Percentiles rank a stretch among this genome's conserved stretches.
Evolutionary conservation across 2,888 invertebrate genomes (phyloP).

Genomic region (Atethmia centrago): DNA sequence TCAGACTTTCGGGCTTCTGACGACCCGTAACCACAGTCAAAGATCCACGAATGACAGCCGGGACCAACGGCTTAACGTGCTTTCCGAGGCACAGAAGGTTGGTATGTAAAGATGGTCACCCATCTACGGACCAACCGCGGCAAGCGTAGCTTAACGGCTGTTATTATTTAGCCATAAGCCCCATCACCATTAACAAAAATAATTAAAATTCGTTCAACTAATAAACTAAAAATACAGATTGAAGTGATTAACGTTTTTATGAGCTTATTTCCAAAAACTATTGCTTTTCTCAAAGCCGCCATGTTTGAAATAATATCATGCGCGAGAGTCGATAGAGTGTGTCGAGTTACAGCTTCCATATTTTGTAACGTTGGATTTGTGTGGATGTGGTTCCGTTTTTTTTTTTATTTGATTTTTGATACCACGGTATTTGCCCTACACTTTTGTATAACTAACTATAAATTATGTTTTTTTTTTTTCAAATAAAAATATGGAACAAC

Average conservation of each 20-base stretch:
- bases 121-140: no score
- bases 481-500: no score
- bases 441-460: neutral
- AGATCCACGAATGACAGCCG: no score
- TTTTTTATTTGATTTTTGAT: neutral
- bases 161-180: neutral
- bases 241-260: conserved; percentile 58
- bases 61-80: no score
- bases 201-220: conserved; percentile 54
- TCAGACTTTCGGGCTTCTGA: no score
- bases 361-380: conserved; percentile 42
- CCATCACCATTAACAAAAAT: conserved; percentile 18
- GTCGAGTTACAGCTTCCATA: conserved; percentile 66
- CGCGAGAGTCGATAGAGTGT: conserved; percentile 63
- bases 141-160: no score
- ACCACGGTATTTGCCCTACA: neutral
- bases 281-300: conserved; percentile 50
- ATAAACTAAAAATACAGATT: conserved; percentile 54
- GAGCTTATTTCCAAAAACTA: conserved; percentile 53
- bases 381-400: conserved; percentile 50
- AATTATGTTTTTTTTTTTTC: no score
- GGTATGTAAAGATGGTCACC: no score
- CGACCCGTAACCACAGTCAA: no score
- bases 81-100: no score
- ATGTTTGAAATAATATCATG: conserved; percentile 62